Evolutionary conservation across 2,888 invertebrate genomes (phyloP), one percentile per base, ranked within the genome.

Genomic region (Ceriagrion tenellum): DNA sequence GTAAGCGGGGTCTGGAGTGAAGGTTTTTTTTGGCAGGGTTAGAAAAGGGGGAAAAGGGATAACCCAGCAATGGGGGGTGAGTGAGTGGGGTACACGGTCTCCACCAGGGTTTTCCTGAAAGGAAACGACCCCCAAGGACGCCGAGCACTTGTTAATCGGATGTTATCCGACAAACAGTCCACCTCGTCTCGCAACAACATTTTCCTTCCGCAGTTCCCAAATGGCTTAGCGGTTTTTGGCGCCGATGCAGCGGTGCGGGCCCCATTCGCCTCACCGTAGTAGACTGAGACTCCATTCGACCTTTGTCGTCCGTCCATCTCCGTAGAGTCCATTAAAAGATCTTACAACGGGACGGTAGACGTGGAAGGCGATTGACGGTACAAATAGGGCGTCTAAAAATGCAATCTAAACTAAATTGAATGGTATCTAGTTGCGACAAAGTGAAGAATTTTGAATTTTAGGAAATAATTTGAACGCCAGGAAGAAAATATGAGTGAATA

Each of bases 121-220:
- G 88, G 47, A 23, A 88, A 47, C 16, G 40, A 40, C 23, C 35
- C 26, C 55, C 4, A 55, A 23, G 93, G 93, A 47, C 26, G 69
- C 93, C 47, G 40, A 93, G 40, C 93, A 93, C 93, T 93, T 47
- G 69, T 93, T 47, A 47, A 93, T 63, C 69, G 93, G 47, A 93
- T 91, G 91, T 91, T 91, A 63, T 35, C 91, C 56, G 69, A 63
- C 40, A 69, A 69, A 81, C 35, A 81, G 81, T 16, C 81, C 69
- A 8, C 10, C 69, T n/a, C n/a, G 10, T 8, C 81, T 81, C 26
- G 26, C 12, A 30, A 81, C 16, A 30, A 81, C 30, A 30, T 35
- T 81, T 81, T 81, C 35, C 0, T 12, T 35, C 35, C 81, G 81
- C 81, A 3, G 30, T 35, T 81, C 18, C 30, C 30, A 81, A 81